These are phyloP conservation scores for Grammomys surdaster DNA, from an alignment of 2,113 vertebrate genomes.

Conservation along the genomic window DNA sequence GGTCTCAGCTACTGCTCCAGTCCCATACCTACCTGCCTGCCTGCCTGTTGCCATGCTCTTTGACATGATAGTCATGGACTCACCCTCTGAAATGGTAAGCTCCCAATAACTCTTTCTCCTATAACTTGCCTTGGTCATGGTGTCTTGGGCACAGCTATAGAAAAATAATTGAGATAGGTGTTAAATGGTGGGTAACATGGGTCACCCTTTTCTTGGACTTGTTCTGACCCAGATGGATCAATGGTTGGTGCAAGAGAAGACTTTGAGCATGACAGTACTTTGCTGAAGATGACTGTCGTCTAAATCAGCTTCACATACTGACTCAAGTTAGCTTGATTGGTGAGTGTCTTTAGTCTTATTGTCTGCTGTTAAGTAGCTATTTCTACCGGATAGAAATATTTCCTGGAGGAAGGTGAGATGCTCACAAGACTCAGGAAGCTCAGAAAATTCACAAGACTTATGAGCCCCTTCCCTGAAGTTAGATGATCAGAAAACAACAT, in stretches of 20 bases:
- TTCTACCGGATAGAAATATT: background rate
- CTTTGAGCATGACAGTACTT: background rate
- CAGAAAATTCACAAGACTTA: no score
- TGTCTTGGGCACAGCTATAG: background rate
- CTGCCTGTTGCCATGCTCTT: background rate
- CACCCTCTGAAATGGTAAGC: background rate
- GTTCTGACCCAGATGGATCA: background rate
- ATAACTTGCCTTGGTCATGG: background rate
- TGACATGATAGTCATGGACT: background rate
- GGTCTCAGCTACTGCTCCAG: background rate
- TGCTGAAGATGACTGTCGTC: background rate
- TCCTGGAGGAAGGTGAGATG: background rate
- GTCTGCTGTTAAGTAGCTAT: background rate
- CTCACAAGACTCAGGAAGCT: background rate
- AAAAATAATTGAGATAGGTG: background rate
- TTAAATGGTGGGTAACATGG: background rate
- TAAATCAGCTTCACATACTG: background rate
- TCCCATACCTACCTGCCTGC: background rate
- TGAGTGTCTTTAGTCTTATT: background rate
- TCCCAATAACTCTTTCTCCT: background rate
- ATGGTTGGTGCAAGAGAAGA: background rate
- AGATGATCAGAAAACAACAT: background rate
- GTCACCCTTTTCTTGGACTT: background rate
- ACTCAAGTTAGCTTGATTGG: background rate
- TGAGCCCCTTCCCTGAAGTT: background rate